Conservation (phyloP, 2,797 vertebrate species). For the Protonibea diacanthus region DNA sequence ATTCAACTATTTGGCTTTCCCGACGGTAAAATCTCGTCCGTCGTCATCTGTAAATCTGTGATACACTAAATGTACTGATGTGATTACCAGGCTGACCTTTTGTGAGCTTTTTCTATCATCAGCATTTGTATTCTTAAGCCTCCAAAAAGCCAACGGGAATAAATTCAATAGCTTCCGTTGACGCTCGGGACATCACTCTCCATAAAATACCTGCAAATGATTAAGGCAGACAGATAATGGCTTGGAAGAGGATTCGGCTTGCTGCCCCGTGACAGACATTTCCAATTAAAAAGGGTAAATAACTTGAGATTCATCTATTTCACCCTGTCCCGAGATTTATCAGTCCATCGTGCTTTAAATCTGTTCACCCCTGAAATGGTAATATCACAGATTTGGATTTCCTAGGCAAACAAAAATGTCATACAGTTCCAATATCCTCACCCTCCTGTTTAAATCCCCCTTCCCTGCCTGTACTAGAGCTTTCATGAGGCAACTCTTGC, state of each 20-base stretch:
- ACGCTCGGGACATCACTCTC: conserved; percentile 71
- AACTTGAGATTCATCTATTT: conserved; percentile 82
- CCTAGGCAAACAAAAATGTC: conserved; percentile 62
- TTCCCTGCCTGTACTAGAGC: conserved; percentile 41
- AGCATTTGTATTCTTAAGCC: conserved; percentile 66
- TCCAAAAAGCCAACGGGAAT: conserved; percentile 62
- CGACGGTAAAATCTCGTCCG: conserved; percentile 28
- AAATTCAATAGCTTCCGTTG: conserved; percentile 67
- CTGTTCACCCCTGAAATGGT: conserved; percentile 75
- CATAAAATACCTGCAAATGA: conserved; percentile 78
- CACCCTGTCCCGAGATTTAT: conserved; percentile 74
- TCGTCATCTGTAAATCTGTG: conserved; percentile 28
- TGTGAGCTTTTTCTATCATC: conserved; percentile 48
- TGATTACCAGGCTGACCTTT: conserved; percentile 67
- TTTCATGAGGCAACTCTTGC: conserved; percentile 49
- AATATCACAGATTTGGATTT: conserved; percentile 75
- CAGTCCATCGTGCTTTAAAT: conserved; percentile 77
- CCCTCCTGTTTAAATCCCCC: conserved; percentile 59
- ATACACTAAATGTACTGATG: conserved; percentile 42
- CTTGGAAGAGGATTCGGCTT: conserved; percentile 66
- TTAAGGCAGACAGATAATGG: conserved; percentile 78
- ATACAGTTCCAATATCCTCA: conserved; percentile 59
- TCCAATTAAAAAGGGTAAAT: conserved; percentile 87
- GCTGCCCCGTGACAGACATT: conserved; percentile 83
- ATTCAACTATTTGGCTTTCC: conserved; percentile 41